Base-by-base conservation (phyloP, 1,140 invertebrate genomes). In the Lamellibrachia luymesi region DNA sequence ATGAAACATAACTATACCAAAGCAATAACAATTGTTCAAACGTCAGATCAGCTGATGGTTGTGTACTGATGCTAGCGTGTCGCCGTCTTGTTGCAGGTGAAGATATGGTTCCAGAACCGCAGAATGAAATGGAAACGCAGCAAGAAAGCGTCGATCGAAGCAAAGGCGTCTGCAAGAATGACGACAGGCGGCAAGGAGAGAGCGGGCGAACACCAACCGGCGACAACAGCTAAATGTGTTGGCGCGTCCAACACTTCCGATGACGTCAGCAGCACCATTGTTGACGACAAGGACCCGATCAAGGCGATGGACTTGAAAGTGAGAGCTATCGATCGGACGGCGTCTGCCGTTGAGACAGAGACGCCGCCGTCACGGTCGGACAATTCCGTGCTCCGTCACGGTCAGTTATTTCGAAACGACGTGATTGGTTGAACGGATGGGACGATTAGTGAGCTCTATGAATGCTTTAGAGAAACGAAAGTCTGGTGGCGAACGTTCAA, bases 101-200 rank as follows among this genome's bases (percentile, higher is more conserved):
- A 97, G 95, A 97, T 97, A 64, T 97, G 96, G 96, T 97, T 97
- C 93, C 96, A 97, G 95, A 99, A 99, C 96, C 97, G 99, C 0
- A 97, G 99, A 90, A 99, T 99, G 95, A 99, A 99, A 96, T 99
- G 99, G 99, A 99, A 99, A 97, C 92, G 96, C 92, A 96, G 95
- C 92, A 96, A 96, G 93, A 96, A 96, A 93, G 95, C 95, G 4
- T 93, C 93, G 25, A 92, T 94, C n/a, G 95, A 96, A 52, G 91
- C 94, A 13, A 94, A 94, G 50, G 50, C 92, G 38, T 10, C 64
- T 22, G 64, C 64, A 10, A 80, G 64, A 80, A 91, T 50, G 90
- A 91, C 10, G 2, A 51, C 90, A 4, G 27, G 90, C 27, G n/a
- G 50, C 90, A 91, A 91, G 5, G 90, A 49, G 90, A 91, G 27